A percentile compares a stretch with the other conserved stretches of the same genome.
Conservation (phyloP, 2,888 invertebrate species). For the Cephus pulcher region DNA sequence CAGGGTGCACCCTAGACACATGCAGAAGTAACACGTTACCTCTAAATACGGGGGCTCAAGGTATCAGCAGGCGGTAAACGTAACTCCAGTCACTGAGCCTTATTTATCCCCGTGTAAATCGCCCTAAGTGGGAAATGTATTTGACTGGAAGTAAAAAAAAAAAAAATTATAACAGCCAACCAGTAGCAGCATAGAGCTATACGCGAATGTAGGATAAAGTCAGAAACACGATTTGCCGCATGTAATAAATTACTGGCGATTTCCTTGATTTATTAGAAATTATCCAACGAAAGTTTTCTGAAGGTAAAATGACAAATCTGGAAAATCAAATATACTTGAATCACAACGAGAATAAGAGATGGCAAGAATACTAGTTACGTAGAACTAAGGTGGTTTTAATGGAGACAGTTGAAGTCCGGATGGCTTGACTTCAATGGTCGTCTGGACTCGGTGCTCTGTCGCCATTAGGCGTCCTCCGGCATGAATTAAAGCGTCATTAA, state of each 20-base stretch:
- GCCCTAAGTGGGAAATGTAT: neutral
- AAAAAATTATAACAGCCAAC: neutral
- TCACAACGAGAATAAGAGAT: neutral
- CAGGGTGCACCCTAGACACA: neutral
- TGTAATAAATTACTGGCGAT: neutral
- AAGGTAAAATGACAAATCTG: neutral
- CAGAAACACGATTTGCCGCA: neutral
- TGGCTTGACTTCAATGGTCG: neutral
- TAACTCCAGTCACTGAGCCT: neutral
- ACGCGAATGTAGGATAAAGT: neutral
- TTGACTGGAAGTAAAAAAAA: neutral
- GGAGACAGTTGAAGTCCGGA: neutral
- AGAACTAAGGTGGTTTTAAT: neutral
- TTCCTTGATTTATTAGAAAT: neutral
- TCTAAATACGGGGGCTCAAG: neutral
- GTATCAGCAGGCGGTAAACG: neutral
- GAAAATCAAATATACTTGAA: neutral
- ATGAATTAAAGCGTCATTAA: slow-evolving; percentile 24
- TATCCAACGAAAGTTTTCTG: neutral
- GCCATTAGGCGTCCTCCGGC: neutral
- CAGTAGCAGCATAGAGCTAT: neutral
- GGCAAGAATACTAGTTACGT: neutral
- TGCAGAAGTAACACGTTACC: neutral
- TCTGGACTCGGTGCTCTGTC: neutral
- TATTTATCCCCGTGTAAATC: neutral